These are phyloP conservation scores for Uromys caudimaculatus DNA, from an alignment of 2,797 vertebrate genomes.

Conservation along the genomic window DNA sequence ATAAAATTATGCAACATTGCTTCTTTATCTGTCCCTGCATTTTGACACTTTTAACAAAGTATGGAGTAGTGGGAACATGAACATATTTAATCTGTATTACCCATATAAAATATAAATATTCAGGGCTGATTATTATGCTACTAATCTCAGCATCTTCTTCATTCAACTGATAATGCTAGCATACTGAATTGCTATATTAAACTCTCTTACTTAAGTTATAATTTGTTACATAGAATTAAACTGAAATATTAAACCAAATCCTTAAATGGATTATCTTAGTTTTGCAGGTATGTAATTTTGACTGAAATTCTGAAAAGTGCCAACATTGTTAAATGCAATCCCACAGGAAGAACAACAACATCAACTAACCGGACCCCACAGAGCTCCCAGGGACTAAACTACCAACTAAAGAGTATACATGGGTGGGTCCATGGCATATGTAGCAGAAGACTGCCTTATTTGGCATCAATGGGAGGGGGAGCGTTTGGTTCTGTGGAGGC, in stretches of 20 bases:
- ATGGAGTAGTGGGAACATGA: neutral
- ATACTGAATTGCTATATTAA: neutral
- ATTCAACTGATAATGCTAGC: neutral
- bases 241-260: neutral
- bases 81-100: neutral
- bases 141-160: neutral
- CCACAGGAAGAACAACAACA: too few relatives aligned
- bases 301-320: neutral
- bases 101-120: neutral
- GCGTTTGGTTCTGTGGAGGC: too few relatives aligned
- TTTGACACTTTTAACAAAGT: neutral
- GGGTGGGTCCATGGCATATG: too few relatives aligned
- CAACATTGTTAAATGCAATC: neutral
- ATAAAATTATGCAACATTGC: neutral
- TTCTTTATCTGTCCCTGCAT: neutral
- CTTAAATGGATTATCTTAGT: neutral
- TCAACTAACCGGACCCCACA: too few relatives aligned
- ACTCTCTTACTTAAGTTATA: neutral
- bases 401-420: too few relatives aligned
- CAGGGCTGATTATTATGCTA: neutral
- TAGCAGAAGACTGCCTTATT: too few relatives aligned
- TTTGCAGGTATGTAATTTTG: slow-evolving; percentile 11
- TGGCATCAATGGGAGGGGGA: too few relatives aligned
- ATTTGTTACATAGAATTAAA: neutral
- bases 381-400: too few relatives aligned